Base-by-base conservation (phyloP, 1,140 invertebrate genomes). In the Calephelis nemesis region DNA sequence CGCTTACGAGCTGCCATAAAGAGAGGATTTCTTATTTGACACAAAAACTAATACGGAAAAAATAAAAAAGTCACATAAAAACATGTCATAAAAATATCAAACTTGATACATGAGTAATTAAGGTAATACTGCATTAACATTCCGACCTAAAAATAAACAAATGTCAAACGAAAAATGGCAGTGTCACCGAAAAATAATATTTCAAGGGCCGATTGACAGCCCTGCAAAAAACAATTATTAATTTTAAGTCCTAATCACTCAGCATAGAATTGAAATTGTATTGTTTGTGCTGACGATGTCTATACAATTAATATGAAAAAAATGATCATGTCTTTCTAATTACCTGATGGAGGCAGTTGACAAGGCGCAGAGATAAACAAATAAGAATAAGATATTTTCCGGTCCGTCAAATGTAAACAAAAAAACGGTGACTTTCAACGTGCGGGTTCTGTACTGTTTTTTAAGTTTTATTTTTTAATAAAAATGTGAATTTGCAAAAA, bases 291-390 rank as follows among this genome's bases (percentile, higher is more conserved):
- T 13, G 45, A 47, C 62, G 15, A 67, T 68, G 68, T 70, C 63
- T 70, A 73, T 74, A 80, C 79, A 82, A 83, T 82, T 82, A 82
- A 77, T 80, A 80, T 78, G 80, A 78, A 81, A 83, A 83, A 81
- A 80, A 77, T 76, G 71, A 73, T 75, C 79, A 78, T 81, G 79
- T 86, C 78, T 83, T 76, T 84, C 78, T 83, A 86, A 86, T 86
- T 84, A 86, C 78, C 72, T 77, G 84, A 84, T 80, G 82, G 78
- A 81, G 79, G 67, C 81, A 78, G 81, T 84, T 80, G 82, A 83
- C 81, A 81, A 83, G 79, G 76, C 70, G 69, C 62, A 50, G 77
- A 84, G 81, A 86, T 86, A 86, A 85, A 85, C 83, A 84, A 83
- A 82, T 79, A 84, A 84, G 76, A 78, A 75, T 80, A 81, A 75